A percentile compares a stretch with the other conserved stretches of the same genome.
Evolutionary conservation across 2,113 vertebrate genomes (phyloP).

Genomic region (Sander lucioperca): DNA sequence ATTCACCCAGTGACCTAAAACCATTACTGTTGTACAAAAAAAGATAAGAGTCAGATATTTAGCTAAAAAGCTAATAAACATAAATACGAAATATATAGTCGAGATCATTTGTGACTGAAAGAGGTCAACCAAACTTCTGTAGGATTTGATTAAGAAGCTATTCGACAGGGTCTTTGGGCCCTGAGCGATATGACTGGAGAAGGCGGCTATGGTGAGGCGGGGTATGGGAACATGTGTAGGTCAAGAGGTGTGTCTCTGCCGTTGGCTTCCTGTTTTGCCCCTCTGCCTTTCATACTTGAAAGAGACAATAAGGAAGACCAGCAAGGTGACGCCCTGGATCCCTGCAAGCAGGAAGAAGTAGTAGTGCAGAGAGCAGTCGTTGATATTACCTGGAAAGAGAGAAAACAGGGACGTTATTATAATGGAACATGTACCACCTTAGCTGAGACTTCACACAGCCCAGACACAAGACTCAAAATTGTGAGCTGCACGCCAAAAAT

Average conservation of each 20-base stretch:
- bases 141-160: slow-evolving; percentile 20
- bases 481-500: not conserved
- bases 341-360: slow-evolving; percentile 97
- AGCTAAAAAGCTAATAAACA: slow-evolving; percentile 36
- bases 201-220: slow-evolving; percentile 36
- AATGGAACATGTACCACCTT: not conserved
- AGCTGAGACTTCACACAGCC: not conserved
- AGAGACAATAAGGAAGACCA: slow-evolving; percentile 94
- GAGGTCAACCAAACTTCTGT: slow-evolving; percentile 11
- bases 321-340: slow-evolving; percentile 91
- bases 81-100: slow-evolving; percentile 52
- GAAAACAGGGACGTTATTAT: slow-evolving; percentile 10
- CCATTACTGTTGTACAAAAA: slow-evolving; percentile 1
- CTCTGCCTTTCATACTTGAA: slow-evolving; percentile 91
- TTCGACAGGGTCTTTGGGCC: slow-evolving; percentile 27
- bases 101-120: not conserved
- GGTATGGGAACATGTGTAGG: slow-evolving; percentile 7
- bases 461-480: slow-evolving; percentile 10
- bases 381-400: slow-evolving; percentile 90
- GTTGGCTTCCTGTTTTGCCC: slow-evolving; percentile 56
- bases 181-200: slow-evolving; percentile 20
- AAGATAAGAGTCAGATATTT: not conserved
- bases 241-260: slow-evolving; percentile 74
- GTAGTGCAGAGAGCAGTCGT: slow-evolving; percentile 93
- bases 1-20: slow-evolving; percentile 33